A percentile compares a stretch with the other conserved stretches of the same genome.
Evolutionary conservation across 2,113 vertebrate genomes (phyloP).

Genomic region (Myrmecobius fasciatus): DNA sequence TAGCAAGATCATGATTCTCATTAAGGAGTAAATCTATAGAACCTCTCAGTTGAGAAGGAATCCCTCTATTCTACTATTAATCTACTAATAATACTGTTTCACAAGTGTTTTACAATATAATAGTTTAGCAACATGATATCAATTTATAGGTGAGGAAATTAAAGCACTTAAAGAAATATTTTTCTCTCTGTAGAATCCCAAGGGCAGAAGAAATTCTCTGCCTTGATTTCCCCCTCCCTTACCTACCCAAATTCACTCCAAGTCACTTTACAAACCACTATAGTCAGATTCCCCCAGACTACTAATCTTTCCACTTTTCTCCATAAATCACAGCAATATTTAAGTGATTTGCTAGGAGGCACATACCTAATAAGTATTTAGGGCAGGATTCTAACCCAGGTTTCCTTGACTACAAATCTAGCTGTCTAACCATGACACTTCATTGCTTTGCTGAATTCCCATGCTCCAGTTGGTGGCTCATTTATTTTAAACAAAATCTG

Average conservation of each 20-base stretch:
- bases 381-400: background rate
- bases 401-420: background rate
- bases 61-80: background rate
- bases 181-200: background rate
- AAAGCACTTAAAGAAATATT: background rate
- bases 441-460: slow-evolving; percentile 71
- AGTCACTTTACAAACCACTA: background rate
- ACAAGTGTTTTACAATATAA: background rate
- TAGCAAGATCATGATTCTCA: background rate
- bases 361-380: background rate
- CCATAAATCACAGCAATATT: background rate
- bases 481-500: slow-evolving; percentile 66
- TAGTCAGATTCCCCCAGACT: background rate
- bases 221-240: background rate
- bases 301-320: background rate
- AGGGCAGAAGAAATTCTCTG: slow-evolving; percentile 6
- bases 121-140: background rate
- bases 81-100: background rate
- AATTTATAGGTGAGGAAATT: slow-evolving; percentile 1
- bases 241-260: background rate
- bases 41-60: background rate
- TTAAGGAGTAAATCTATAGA: background rate
- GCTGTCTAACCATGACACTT: slow-evolving; percentile 7
- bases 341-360: slow-evolving; percentile 39
- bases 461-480: slow-evolving; percentile 57